Evolutionary conservation across 2,113 vertebrate species (phyloP).

Genomic region (Dasyornis broadbenti): DNA sequence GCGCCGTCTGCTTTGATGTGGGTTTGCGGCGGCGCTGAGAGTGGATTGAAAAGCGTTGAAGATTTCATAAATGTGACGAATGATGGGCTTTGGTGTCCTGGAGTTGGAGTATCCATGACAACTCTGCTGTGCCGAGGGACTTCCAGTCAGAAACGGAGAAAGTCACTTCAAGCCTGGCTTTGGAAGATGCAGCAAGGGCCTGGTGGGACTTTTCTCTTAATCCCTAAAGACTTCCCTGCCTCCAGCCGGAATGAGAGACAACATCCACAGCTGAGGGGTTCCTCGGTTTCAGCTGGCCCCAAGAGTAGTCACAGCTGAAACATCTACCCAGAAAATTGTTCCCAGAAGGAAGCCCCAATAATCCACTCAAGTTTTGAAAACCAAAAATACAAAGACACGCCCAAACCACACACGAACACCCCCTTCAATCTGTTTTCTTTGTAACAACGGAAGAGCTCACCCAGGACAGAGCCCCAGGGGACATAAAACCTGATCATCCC

Average conservation of each 20-base stretch:
- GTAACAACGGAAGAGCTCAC: not conserved
- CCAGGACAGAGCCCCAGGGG: not conserved
- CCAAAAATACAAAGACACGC: not conserved
- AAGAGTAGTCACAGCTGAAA: not conserved
- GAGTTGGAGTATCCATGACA: conserved; percentile 53
- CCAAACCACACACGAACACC: accelerated
- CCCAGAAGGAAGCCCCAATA: not conserved
- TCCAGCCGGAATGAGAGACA: not conserved
- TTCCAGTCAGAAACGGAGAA: not conserved
- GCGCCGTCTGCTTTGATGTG: conserved; percentile 22
- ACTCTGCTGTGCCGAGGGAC: not conserved
- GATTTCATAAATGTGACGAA: not conserved
- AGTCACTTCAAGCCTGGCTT: not conserved
- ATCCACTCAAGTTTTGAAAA: not conserved
- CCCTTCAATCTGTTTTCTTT: not conserved
- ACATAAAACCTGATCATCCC: not conserved
- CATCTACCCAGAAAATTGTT: not conserved
- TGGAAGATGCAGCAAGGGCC: not conserved
- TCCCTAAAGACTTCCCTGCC: not conserved
- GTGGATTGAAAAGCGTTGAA: not conserved
- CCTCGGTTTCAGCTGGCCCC: not conserved
- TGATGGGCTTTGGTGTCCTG: not conserved
- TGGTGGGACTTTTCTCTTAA: not conserved
- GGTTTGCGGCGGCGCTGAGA: not conserved
- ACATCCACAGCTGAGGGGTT: not conserved